Evolutionary conservation across 2,797 vertebrate species (phyloP).

Genomic region (Harpagifer antarcticus): DNA sequence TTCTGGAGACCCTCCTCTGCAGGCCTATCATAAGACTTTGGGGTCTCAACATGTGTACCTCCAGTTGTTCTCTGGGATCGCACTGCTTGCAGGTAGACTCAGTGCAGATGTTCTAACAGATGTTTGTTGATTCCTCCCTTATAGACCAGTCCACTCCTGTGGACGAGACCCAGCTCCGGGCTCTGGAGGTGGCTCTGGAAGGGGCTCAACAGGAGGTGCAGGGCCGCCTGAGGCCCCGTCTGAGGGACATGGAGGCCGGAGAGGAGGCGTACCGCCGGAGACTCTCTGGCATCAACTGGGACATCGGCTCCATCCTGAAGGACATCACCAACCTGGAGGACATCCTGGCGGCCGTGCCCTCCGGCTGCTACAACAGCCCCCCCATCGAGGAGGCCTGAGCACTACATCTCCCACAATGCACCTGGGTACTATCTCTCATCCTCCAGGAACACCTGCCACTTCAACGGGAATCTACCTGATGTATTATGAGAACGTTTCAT

Average conservation of each 20-base stretch:
- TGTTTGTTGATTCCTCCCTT: background rate
- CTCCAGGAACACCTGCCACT: no score
- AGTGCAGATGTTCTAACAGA: no score
- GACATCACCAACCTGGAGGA: constrained; percentile 92
- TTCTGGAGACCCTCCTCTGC: no score
- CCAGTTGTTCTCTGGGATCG: background rate
- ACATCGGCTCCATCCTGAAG: constrained; percentile 85
- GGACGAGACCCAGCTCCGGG: constrained; percentile 80
- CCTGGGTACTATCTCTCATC: no score
- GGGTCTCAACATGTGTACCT: no score
- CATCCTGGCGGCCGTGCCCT: constrained; percentile 85
- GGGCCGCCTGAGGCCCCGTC: constrained; percentile 79
- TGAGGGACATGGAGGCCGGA: constrained; percentile 82
- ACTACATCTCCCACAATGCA: constrained; percentile 1
- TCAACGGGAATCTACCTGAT: no score
- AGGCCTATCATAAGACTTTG: no score
- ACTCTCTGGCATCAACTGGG: constrained; percentile 77
- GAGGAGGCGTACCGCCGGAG: constrained; percentile 77
- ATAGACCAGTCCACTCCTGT: constrained; percentile 82
- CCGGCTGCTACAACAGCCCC: constrained; percentile 88
- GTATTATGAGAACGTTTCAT: no score
- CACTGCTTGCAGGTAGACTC: no score
- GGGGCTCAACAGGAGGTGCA: constrained; percentile 78
- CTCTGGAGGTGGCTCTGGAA: constrained; percentile 84
- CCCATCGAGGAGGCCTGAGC: constrained; percentile 76